Evolutionary conservation across 2,888 invertebrate genomes (phyloP).

Genomic region (Hypena proboscidalis): DNA sequence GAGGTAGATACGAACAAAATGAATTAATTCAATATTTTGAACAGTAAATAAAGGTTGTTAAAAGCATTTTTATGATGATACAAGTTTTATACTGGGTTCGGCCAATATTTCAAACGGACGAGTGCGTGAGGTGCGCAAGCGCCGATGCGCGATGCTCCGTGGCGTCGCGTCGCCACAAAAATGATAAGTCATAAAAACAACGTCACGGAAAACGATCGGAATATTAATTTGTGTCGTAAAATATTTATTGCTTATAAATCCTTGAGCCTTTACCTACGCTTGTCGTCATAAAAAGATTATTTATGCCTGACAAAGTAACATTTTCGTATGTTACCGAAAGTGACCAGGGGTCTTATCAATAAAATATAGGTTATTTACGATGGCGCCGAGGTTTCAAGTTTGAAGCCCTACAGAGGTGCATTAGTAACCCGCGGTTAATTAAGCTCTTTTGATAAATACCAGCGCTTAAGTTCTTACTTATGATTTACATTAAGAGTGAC

Average conservation of each 20-base stretch:
- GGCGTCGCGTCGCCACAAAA: constrained; percentile 79
- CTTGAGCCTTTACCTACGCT: constrained; percentile 85
- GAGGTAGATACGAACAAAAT: constrained; percentile 50
- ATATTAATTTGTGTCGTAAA: constrained; percentile 85
- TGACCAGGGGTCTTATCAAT: constrained; percentile 77
- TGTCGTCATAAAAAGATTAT: constrained; percentile 85
- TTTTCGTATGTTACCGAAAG: constrained; percentile 82
- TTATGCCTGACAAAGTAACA: constrained; percentile 84
- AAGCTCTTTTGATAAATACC: constrained; percentile 49
- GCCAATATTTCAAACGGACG: constrained; percentile 77
- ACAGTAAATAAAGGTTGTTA: constrained; percentile 74
- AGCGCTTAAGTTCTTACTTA: constrained; percentile 39
- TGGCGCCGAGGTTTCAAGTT: constrained; percentile 68
- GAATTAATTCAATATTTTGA: constrained; percentile 72
- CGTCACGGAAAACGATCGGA: constrained; percentile 85
- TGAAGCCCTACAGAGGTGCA: constrained; percentile 49
- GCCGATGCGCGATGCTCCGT: constrained; percentile 64
- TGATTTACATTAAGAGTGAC: constrained; percentile 50
- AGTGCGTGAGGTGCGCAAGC: constrained; percentile 54
- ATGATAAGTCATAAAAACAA: constrained; percentile 85
- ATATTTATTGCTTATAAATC: constrained; percentile 85
- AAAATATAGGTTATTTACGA: constrained; percentile 79
- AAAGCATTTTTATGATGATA: constrained; percentile 76
- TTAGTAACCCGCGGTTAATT: constrained; percentile 54
- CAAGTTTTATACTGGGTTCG: constrained; percentile 73